Evolutionary conservation across 1,140 invertebrate genomes (phyloP).

Genomic region (Oryctes rhinoceros): DNA sequence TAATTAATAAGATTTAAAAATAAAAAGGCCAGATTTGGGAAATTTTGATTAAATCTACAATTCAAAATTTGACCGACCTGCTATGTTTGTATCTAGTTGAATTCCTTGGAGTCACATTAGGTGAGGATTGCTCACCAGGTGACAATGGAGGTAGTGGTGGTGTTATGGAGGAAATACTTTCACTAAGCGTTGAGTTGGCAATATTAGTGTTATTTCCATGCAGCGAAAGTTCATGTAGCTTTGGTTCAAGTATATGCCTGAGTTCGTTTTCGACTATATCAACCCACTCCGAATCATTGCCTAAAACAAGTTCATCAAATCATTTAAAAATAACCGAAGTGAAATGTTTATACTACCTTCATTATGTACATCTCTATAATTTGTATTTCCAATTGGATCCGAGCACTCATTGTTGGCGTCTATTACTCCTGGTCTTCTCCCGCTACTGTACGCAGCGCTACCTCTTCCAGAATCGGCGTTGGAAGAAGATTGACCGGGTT

Average conservation of each 20-base stretch:
- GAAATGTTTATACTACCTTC: constrained; percentile 14
- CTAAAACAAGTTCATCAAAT: constrained; percentile 54
- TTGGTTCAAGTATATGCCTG: constrained; percentile 78
- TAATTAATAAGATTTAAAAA: no score
- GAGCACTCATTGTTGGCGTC: constrained; percentile 53
- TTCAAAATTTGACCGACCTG: constrained; percentile 54
- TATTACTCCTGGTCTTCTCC: constrained; percentile 65
- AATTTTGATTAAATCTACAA: constrained; percentile 12
- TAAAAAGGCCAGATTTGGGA: no score
- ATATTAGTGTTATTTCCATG: constrained; percentile 62
- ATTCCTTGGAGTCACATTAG: constrained; percentile 62
- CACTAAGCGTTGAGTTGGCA: constrained; percentile 68
- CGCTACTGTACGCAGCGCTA: constrained; percentile 79
- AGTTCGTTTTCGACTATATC: constrained; percentile 84
- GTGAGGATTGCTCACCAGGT: constrained; percentile 64
- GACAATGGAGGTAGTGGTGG: constrained; percentile 80
- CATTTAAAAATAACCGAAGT: not conserved
- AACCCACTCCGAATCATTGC: constrained; percentile 82
- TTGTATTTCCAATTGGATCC: constrained; percentile 19
- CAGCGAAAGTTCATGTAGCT: constrained; percentile 66
- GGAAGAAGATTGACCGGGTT: constrained; percentile 72
- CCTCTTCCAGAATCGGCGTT: constrained; percentile 80
- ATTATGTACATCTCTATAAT: constrained; percentile 30
- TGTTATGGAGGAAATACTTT: constrained; percentile 75
- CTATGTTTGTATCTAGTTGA: constrained; percentile 62